phyloP scores from a whole-genome alignment of 2,113 vertebrate genomes.

The Sterrhoptilus dennistouni region DNA sequence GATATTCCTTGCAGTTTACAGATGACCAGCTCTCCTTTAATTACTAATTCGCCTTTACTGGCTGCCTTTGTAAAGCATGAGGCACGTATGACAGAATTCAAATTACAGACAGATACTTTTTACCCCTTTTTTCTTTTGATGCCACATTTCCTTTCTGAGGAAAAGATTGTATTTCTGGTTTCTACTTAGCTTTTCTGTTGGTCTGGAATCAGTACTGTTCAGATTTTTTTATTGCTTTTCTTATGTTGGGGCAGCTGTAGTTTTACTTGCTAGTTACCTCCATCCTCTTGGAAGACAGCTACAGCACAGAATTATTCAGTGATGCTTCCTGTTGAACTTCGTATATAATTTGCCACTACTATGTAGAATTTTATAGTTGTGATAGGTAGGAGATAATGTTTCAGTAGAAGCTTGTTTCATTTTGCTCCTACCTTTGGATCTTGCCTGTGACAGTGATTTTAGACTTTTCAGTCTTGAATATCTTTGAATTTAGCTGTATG shows the following conservation, averaged over 20 bases:
- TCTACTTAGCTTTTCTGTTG: background rate
- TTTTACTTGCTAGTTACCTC: background rate
- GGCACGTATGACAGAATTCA: background rate
- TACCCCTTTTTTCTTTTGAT: background rate
- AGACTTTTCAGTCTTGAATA: background rate
- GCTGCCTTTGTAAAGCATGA: background rate
- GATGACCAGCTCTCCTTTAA: background rate
- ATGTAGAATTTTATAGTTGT: background rate
- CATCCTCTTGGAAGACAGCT: background rate
- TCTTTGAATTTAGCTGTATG: background rate
- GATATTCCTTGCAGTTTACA: background rate
- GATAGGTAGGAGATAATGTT: background rate
- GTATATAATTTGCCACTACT: background rate
- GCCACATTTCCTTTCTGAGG: background rate
- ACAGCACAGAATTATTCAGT: background rate
- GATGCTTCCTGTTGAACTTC: background rate
- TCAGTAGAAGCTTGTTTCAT: background rate
- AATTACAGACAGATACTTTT: background rate
- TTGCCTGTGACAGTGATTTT: background rate
- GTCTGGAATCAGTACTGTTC: background rate
- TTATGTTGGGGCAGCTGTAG: background rate
- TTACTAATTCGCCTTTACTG: background rate
- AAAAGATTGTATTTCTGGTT: accelerated
- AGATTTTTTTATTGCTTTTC: background rate
- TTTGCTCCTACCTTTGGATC: background rate